phyloP scores from a whole-genome alignment of 2,113 vertebrate genomes.

The Ranitomeya variabilis region DNA sequence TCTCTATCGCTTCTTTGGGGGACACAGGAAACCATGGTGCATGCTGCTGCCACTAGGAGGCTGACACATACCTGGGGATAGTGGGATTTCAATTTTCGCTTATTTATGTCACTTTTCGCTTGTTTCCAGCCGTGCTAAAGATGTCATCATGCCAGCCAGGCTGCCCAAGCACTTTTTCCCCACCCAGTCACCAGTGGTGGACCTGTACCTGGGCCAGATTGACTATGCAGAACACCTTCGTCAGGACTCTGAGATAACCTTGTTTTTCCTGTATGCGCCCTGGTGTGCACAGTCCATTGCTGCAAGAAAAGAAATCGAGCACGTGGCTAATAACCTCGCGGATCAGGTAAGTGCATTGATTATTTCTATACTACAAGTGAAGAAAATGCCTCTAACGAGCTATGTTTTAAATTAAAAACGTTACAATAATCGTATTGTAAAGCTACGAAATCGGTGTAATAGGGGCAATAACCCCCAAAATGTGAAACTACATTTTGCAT shows the following conservation, averaged over 20 bases:
- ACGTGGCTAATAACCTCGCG: slow-evolving; percentile 81
- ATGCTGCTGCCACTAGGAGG: too few species aligned
- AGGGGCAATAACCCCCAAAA: not conserved
- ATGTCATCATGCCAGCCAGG: slow-evolving; percentile 85
- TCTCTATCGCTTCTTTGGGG: too few species aligned
- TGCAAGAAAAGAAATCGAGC: slow-evolving; percentile 83
- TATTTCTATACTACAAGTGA: not conserved
- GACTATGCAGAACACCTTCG: slow-evolving; percentile 86
- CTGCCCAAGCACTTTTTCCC: slow-evolving; percentile 89
- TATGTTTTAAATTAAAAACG: too few species aligned
- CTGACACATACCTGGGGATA: too few species aligned
- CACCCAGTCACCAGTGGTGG: slow-evolving; percentile 79
- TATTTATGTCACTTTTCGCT: not conserved
- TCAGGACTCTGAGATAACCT: slow-evolving; percentile 80
- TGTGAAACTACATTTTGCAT: too few species aligned
- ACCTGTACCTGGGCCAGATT: slow-evolving; percentile 91
- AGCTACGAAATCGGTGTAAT: too few species aligned
- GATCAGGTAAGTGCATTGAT: slow-evolving; percentile 78
- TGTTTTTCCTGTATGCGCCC: slow-evolving; percentile 92
- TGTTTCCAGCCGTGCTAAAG: slow-evolving; percentile 83
- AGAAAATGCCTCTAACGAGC: too few species aligned
- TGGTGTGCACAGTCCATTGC: slow-evolving; percentile 96
- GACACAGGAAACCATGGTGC: too few species aligned
- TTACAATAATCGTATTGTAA: too few species aligned
- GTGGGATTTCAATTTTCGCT: not conserved